A percentile compares a stretch with the other conserved stretches of the same genome.
These are phyloP conservation scores for Calypte anna DNA, from an alignment of 2,113 vertebrate genomes.

Conservation along the genomic window DNA sequence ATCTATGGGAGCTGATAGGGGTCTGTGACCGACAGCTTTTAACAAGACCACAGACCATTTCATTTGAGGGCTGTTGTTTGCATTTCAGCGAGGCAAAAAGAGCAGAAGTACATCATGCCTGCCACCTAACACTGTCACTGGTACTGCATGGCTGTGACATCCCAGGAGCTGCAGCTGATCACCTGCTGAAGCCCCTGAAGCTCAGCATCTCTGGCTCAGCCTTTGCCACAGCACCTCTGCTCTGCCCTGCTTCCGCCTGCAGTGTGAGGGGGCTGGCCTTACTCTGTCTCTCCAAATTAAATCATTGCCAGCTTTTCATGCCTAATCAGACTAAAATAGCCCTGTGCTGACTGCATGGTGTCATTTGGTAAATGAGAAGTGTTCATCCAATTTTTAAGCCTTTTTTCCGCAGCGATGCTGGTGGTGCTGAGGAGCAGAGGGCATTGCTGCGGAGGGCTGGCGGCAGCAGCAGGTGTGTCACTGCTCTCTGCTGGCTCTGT, in stretches of 20 bases:
- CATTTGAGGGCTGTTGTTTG: neutral
- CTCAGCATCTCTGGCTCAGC: neutral
- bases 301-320: neutral
- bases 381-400: neutral
- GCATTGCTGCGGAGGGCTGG: neutral
- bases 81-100: neutral
- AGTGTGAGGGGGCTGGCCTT: neutral
- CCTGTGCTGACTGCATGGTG: neutral
- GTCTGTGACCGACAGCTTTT: neutral
- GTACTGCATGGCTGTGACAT: neutral
- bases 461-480: neutral
- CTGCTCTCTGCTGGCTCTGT: constrained; percentile 38
- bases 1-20: accelerated
- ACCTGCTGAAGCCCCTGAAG: neutral
- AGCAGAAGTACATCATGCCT: neutral
- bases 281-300: neutral
- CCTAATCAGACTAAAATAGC: constrained; percentile 32
- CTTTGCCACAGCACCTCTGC: neutral
- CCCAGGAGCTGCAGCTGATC: neutral
- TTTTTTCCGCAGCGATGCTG: neutral
- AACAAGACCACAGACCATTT: neutral
- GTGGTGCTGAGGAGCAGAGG: neutral
- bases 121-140: accelerated
- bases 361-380: neutral
- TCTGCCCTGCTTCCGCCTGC: neutral